phyloP scores from a whole-genome alignment of 2,113 vertebrate species.

The Dunckerocampus dactyliophorus region DNA sequence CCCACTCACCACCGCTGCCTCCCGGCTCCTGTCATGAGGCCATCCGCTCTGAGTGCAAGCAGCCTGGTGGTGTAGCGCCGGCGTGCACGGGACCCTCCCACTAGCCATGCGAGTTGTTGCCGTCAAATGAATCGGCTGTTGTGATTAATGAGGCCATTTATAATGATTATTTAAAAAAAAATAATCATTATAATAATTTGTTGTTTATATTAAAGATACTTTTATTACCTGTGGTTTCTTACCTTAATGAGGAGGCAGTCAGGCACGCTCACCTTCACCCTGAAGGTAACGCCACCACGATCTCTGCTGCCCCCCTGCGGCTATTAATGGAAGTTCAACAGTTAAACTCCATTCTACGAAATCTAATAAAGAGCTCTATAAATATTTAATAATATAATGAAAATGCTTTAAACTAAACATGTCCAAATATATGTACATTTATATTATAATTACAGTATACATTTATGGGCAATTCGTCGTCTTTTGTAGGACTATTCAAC shows the following conservation, averaged over 20 bases:
- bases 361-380: too few species aligned
- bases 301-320: slow-evolving; percentile 55
- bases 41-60: background rate
- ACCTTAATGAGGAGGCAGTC: background rate
- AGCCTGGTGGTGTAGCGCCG: background rate
- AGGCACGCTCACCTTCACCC: background rate
- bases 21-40: background rate
- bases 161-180: background rate
- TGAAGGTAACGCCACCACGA: background rate
- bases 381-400: too few species aligned
- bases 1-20: slow-evolving; percentile 26
- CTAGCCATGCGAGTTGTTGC: background rate
- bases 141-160: background rate
- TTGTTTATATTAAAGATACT: too few species aligned
- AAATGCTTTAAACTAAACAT: too few species aligned
- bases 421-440: too few species aligned
- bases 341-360: background rate
- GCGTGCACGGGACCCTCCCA: slow-evolving; percentile 5
- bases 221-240: background rate
- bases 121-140: background rate
- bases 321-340: background rate
- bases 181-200: too few species aligned
- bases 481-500: too few species aligned
- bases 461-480: too few species aligned
- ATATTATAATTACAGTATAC: too few species aligned